Percentiles rank a stretch among this genome's conserved stretches.
These are phyloP conservation scores for Euplexia lucipara DNA, from an alignment of 2,888 invertebrate species.

Conservation along the genomic window DNA sequence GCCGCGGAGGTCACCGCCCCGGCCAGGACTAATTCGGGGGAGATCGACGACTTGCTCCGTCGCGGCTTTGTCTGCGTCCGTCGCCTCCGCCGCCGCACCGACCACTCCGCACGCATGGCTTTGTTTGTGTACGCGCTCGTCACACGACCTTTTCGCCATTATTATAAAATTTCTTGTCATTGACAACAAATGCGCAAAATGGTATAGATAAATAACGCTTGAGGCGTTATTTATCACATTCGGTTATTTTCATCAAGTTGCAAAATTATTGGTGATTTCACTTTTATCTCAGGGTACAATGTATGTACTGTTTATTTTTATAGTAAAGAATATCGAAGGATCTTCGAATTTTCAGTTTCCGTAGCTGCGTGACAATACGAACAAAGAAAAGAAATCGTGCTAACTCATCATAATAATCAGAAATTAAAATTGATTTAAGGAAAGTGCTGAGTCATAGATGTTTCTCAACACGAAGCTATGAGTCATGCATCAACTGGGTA, in stretches of 20 bases:
- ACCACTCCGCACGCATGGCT: constrained; percentile 73
- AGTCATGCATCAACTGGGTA: constrained; percentile 60
- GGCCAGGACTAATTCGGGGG: constrained; percentile 91
- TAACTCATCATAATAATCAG: constrained; percentile 33
- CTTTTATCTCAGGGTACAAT: constrained; percentile 73
- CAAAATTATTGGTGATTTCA: constrained; percentile 68
- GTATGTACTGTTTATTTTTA: constrained; percentile 51
- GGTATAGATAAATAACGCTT: constrained; percentile 52
- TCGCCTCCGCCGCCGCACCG: constrained; percentile 70
- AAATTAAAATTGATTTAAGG: constrained; percentile 56
- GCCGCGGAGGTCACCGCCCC: constrained; percentile 86
- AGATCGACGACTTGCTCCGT: constrained; percentile 88
- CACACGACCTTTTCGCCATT: constrained; percentile 68
- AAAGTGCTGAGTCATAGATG: constrained; percentile 66
- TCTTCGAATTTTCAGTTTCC: constrained; percentile 16
- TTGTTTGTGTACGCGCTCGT: constrained; percentile 74
- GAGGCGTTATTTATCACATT: too few species aligned
- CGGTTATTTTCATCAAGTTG: constrained; percentile 56
- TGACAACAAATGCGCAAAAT: constrained; percentile 58
- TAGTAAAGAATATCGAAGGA: constrained; percentile 12
- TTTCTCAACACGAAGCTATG: constrained; percentile 59
- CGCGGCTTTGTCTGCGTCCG: constrained; percentile 87
- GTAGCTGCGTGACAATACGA: constrained; percentile 1
- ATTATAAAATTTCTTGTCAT: constrained; percentile 68
- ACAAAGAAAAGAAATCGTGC: constrained; percentile 22